phyloP scores from a whole-genome alignment of 2,888 invertebrate species.

The Fabriciana adippe region DNA sequence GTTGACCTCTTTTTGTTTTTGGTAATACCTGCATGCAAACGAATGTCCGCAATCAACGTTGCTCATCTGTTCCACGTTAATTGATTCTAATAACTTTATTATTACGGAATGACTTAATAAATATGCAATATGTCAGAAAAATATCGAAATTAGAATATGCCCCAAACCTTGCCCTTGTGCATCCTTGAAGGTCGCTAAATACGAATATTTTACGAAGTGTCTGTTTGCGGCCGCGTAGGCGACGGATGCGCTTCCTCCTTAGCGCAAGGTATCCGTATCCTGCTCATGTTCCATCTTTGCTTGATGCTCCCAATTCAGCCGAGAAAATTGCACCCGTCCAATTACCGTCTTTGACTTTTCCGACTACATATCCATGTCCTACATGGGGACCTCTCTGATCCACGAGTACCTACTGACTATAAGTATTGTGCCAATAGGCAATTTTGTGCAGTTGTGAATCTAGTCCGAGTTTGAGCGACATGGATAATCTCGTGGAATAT shows the following conservation, averaged over 20 bases:
- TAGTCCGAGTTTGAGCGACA: background rate
- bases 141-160: background rate
- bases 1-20: slow-evolving; percentile 14
- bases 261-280: slow-evolving; percentile 69
- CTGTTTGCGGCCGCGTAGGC: slow-evolving; percentile 45
- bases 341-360: slow-evolving; percentile 9
- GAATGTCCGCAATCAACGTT: background rate
- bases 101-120: too few species aligned
- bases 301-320: slow-evolving; percentile 24
- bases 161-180: slow-evolving; percentile 20
- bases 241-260: slow-evolving; percentile 77
- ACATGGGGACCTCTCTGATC: background rate
- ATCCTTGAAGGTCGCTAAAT: slow-evolving; percentile 32
- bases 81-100: too few species aligned
- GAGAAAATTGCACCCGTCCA: slow-evolving; percentile 27
- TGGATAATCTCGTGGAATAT: background rate
- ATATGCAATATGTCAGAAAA: background rate
- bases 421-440: background rate
- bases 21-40: background rate
- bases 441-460: background rate
- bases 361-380: slow-evolving; percentile 3
- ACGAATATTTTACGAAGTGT: slow-evolving; percentile 14
- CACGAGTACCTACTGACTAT: background rate
- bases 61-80: background rate
- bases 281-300: slow-evolving; percentile 36